Percentiles rank a stretch among this genome's conserved stretches.
Conservation (phyloP, 2,888 invertebrate species). For the Drosophila niveifrons region DNA sequence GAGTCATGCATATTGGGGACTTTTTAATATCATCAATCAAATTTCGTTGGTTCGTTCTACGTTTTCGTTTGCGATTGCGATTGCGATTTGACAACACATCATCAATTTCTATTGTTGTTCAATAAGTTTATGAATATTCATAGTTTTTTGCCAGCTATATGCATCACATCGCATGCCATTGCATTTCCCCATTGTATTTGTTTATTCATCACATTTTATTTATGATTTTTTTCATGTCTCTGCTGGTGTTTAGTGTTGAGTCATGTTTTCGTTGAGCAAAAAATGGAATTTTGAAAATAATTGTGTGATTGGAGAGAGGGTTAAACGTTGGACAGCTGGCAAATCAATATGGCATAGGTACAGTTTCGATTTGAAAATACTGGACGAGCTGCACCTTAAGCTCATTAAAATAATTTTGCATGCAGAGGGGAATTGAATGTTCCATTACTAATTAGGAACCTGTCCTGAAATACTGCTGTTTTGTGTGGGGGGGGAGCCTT, state of each 20-base stretch:
- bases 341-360: slow-evolving; percentile 27
- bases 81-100: slow-evolving; percentile 75
- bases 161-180: slow-evolving; percentile 30
- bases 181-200: slow-evolving; percentile 67
- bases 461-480: slow-evolving; percentile 32
- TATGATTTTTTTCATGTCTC: slow-evolving; percentile 51
- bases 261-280: slow-evolving; percentile 65
- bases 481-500: slow-evolving; percentile 14
- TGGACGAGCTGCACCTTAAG: slow-evolving; percentile 26
- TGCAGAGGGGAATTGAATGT: slow-evolving; percentile 37
- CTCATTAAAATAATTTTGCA: slow-evolving; percentile 44
- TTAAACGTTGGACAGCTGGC: slow-evolving; percentile 41
- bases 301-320: slow-evolving; percentile 47
- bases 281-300: slow-evolving; percentile 37
- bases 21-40: neutral
- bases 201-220: slow-evolving; percentile 69
- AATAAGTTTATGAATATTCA: slow-evolving; percentile 78
- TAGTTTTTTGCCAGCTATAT: slow-evolving; percentile 62
- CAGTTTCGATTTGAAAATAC: slow-evolving; percentile 35
- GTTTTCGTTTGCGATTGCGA: slow-evolving; percentile 46
- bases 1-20: neutral
- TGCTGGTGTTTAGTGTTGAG: slow-evolving; percentile 54
- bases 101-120: slow-evolving; percentile 78
- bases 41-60: slow-evolving; percentile 42
- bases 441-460: slow-evolving; percentile 65